Conservation (phyloP, 2,113 vertebrate species). For the Eubucco bourcierii region DNA sequence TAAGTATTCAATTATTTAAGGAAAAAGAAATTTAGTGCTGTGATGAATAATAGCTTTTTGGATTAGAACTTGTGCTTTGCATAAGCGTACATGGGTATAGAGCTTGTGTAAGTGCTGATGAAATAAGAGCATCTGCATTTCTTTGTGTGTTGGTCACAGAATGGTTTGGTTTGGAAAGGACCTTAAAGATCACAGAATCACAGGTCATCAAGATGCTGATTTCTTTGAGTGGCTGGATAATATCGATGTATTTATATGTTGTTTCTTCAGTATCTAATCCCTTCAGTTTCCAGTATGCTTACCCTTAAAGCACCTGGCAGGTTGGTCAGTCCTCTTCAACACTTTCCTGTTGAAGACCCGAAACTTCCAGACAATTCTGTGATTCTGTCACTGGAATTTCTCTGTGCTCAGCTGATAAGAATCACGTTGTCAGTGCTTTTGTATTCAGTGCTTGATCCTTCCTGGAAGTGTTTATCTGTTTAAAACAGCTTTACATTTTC, state of each 20-base stretch:
- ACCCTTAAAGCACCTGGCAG: neutral
- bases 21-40: neutral
- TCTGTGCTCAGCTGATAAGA: neutral
- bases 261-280: neutral
- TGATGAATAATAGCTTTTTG: neutral
- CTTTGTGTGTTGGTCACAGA: neutral
- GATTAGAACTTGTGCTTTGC: neutral
- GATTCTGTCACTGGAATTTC: neutral
- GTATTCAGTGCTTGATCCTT: constrained; percentile 13
- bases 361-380: neutral
- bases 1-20: constrained; percentile 19
- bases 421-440: neutral
- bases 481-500: constrained; percentile 39
- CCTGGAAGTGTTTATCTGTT: constrained; percentile 27
- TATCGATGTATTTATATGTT: neutral
- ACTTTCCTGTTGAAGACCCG: neutral
- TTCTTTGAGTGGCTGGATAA: neutral
- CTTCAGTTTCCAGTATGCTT: neutral
- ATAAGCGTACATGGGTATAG: neutral
- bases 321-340: neutral
- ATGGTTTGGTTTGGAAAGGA: too few relatives aligned
- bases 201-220: neutral
- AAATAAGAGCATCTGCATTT: neutral
- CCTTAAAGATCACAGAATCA: too few relatives aligned
- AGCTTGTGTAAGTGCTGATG: neutral